phyloP scores from a whole-genome alignment of 2,113 vertebrate species.

The Macquaria ambigua region DNA sequence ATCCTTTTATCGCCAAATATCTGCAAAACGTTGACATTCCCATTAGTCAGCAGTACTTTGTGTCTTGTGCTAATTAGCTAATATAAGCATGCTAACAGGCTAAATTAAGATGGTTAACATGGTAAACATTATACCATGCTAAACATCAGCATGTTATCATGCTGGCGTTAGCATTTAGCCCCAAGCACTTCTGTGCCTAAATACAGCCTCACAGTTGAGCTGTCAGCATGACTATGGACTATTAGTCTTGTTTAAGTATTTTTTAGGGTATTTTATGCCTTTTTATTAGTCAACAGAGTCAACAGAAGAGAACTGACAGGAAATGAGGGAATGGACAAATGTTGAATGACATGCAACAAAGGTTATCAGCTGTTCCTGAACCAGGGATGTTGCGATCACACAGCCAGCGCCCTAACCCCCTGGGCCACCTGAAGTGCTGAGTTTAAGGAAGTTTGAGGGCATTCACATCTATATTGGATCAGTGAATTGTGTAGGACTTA shows the following conservation, averaged over 20 bases:
- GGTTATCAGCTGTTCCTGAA: neutral
- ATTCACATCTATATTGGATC: neutral
- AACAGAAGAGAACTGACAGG: neutral
- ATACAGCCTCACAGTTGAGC: neutral
- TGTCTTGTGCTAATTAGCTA: no score
- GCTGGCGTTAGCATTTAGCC: no score
- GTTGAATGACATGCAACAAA: constrained; percentile 1
- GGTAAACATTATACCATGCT: neutral
- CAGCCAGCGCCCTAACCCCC: neutral
- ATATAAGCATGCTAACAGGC: no score
- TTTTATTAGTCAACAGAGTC: neutral
- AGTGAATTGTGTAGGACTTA: neutral
- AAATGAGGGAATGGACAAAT: neutral
- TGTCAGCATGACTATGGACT: neutral
- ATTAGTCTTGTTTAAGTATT: no score
- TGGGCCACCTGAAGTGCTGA: neutral
- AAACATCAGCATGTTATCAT: neutral
- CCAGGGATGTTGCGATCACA: neutral
- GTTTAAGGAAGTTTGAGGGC: neutral
- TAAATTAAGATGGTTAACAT: neutral
- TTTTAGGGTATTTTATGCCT: no score
- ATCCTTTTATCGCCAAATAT: neutral
- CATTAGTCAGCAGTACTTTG: neutral
- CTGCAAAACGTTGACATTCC: neutral
- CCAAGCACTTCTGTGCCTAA: neutral